Evolutionary conservation across 2,797 vertebrate species (phyloP), one percentile per base, ranked within the genome.

Genomic region (Allobates femoralis): DNA sequence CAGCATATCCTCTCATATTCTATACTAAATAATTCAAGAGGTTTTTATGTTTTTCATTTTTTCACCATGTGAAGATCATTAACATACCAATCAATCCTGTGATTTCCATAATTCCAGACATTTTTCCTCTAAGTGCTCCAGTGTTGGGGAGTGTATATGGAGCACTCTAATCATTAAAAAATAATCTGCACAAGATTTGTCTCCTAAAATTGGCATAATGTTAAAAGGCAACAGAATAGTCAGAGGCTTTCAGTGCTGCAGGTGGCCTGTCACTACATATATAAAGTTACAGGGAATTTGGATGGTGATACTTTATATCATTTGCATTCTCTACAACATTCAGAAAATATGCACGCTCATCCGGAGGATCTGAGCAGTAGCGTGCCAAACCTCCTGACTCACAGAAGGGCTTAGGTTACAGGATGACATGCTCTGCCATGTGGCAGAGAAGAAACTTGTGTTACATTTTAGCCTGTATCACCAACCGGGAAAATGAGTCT

Each of bases 251-350:
- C 14, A 10, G 50, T 7, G 14, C 14, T 41, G 12, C 81, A 73
- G 51, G 34, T 28, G 67, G 18, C 81, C 79, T 26, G 79, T 11
- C 50, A 56, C 66, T 71, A 67, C 50, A 82, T n/a, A 55, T 15
- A 51, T 51, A 69, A 32, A 51, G 26, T 30, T 32, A 76, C 73
- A 51, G 16, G 46, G n/a, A 18, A 53, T 8, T 76, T 23, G 32
- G 15, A n/a, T 62, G 32, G 6, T 32, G 28, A 53, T 3, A 34
- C 26, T 53, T 71, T 50, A 53, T 32, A 37, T 71, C 16, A 32
- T n/a, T 32, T 15, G 66, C 64, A 82, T 82, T 69, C 46, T 55
- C 26, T 67, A 30, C 34, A 26, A 19, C 5, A 71, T 71, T 8
- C 41, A 34, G 34, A 5, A 71, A 71, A 80, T 80, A 64, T 50